phyloP scores from a whole-genome alignment of 2,113 vertebrate genomes.

The Cyanoliseus patagonus region DNA sequence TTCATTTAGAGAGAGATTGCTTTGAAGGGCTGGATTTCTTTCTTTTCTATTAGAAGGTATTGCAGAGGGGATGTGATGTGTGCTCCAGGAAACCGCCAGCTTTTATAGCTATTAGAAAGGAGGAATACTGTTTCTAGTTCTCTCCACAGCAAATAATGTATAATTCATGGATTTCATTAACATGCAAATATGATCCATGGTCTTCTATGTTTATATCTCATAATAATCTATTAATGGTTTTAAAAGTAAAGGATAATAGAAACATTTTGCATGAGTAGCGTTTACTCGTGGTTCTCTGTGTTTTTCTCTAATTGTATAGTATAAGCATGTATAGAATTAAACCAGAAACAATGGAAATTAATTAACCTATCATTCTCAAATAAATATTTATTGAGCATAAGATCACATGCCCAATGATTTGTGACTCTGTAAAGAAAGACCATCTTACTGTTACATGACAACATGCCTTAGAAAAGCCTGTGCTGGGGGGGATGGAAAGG shows the following conservation, averaged over 20 bases:
- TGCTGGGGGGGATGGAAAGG: neutral
- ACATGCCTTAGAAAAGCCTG: neutral
- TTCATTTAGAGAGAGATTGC: conserved; percentile 60
- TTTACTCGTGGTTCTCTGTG: conserved; percentile 30
- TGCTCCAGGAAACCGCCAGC: conserved; percentile 66
- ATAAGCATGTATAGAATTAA: conserved; percentile 17
- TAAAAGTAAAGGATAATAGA: conserved; percentile 73
- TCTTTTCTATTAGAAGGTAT: conserved; percentile 34
- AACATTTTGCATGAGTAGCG: conserved; percentile 64
- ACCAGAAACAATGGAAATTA: conserved; percentile 41
- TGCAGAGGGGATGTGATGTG: conserved; percentile 60
- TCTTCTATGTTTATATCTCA: conserved; percentile 73
- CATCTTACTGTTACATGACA: neutral
- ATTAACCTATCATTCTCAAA: conserved; percentile 26
- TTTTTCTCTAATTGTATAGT: conserved; percentile 43
- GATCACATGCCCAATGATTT: neutral
- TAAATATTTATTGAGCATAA: conserved; percentile 30
- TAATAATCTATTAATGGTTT: conserved; percentile 79
- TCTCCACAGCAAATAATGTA: conserved; percentile 73
- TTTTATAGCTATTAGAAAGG: conserved; percentile 73
- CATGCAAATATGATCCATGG: conserved; percentile 78
- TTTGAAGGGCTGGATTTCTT: conserved; percentile 63
- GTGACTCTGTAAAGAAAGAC: neutral
- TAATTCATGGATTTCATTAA: conserved; percentile 80
- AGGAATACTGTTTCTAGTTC: conserved; percentile 71